phyloP scores from a whole-genome alignment of 2,113 vertebrate species.

The Brienomyrus longianalis region DNA sequence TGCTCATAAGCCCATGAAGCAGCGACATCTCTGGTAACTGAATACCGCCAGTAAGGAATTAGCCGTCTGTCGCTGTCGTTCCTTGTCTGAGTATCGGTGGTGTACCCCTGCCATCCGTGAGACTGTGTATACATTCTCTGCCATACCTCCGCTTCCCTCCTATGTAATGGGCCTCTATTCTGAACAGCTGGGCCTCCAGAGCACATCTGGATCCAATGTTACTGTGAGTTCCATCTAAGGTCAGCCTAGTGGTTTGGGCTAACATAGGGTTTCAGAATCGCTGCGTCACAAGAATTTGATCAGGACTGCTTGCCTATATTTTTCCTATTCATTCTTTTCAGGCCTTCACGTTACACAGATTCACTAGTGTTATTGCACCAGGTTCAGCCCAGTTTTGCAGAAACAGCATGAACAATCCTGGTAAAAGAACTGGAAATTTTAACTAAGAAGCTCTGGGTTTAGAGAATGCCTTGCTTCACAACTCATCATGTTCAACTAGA shows the following conservation, averaged over 20 bases:
- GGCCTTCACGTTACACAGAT: neutral
- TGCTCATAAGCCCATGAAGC: neutral
- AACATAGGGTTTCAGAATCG: neutral
- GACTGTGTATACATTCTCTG: neutral
- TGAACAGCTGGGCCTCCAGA: neutral
- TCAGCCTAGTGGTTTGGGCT: conserved; percentile 1
- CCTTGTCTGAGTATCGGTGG: neutral
- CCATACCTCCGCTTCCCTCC: neutral
- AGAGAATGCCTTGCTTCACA: neutral
- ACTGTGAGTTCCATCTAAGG: neutral
- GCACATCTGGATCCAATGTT: conserved; percentile 11
- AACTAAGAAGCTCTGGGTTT: neutral
- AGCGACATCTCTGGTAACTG: neutral
- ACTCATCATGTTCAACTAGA: neutral
- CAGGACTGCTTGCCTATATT: neutral
- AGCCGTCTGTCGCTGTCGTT: neutral
- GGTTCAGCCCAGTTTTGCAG: neutral
- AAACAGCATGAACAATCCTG: neutral
- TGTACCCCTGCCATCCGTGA: neutral
- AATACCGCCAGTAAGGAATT: neutral
- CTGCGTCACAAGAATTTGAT: conserved; percentile 6
- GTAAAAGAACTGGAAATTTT: neutral
- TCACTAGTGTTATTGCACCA: neutral
- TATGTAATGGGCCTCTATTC: neutral
- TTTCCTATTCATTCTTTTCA: neutral